Evolutionary conservation across 2,888 invertebrate species (phyloP), one percentile per base, ranked within the genome.

Genomic region (Nomada flava): DNA sequence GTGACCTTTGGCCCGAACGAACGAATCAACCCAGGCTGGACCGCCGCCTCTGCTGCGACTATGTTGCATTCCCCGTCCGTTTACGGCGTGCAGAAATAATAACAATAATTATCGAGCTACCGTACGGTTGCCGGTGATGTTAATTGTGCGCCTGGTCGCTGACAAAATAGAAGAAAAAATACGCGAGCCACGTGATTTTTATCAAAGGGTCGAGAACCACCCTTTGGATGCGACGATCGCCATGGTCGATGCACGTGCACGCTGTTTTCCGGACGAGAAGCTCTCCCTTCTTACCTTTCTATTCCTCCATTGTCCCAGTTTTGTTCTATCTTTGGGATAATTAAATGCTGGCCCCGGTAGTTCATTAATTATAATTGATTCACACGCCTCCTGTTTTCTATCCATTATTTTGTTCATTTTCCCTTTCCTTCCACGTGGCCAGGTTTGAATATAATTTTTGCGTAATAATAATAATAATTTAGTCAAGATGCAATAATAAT

Each of bases 81-180:
- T 70, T 75, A 47, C 64, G 52, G 57, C 76, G 78, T 67, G 63
- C 42, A 36, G 79, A 74, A 85, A 85, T 86, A 87, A 87, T 86
- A 87, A 87, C 82, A 80, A 86, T 86, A 85, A 86, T 87, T 87
- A 86, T 67, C 53, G 74, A 23, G 82, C 87, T 82, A 86, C 87
- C 85, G 82, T 71, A 69, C 36, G 2, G 55, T 7, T 57, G 50
- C 47, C 65, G 59, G 76, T 57, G 60, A 82, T 77, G 79, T 79
- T 86, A 86, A 86, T 86, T 86, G 79, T 64, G 76, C 73, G 68
- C 47, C 68, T 55, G 64, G 67, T 57, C 55, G 52, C 44, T 20
- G 44, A 13, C 13, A 18, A 44, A 53, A 53, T 7, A 0, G 52
- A 7, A 36, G 7, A 20, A 29, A 18, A 64, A 50, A 50, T 57